A percentile compares a stretch with the other conserved stretches of the same genome.
Evolutionary conservation across 1,140 invertebrate genomes (phyloP).

Genomic region (Bombus superbus): DNA sequence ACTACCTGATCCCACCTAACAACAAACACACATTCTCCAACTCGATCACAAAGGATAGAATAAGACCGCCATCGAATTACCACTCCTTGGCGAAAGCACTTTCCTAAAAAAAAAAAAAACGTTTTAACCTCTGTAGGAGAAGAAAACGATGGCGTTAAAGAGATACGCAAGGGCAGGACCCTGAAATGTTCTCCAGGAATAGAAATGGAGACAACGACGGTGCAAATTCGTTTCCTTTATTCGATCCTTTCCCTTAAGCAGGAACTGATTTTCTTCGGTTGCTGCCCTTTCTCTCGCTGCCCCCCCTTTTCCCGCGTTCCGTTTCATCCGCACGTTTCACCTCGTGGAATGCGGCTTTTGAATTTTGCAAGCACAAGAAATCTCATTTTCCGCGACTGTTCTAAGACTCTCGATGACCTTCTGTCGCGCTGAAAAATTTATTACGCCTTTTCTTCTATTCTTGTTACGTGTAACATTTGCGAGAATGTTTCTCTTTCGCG

Average conservation of each 20-base stretch:
- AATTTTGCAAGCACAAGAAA: slow-evolving; percentile 60
- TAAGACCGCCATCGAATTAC: neutral
- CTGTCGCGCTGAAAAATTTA: slow-evolving; percentile 46
- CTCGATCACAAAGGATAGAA: neutral
- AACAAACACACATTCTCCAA: neutral
- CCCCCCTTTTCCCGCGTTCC: neutral
- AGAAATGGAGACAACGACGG: neutral
- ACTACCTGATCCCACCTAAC: neutral
- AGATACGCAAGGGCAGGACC: neutral
- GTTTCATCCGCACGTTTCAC: neutral
- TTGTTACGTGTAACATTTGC: slow-evolving; percentile 1
- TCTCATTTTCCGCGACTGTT: slow-evolving; percentile 55
- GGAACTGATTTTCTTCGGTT: slow-evolving; percentile 54
- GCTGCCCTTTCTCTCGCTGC: neutral
- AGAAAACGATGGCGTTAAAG: neutral
- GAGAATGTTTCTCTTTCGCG: slow-evolving; percentile 4
- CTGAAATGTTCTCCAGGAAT: neutral
- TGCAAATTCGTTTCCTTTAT: slow-evolving; percentile 6
- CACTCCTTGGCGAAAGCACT: neutral
- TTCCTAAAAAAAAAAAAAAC: neutral
- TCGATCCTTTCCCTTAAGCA: slow-evolving; percentile 37
- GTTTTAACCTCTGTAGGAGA: neutral
- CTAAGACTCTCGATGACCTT: slow-evolving; percentile 16
- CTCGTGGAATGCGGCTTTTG: slow-evolving; percentile 33
- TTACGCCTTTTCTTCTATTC: slow-evolving; percentile 51